These are phyloP conservation scores for Blera fallax DNA, from an alignment of 2,888 invertebrate species.

Conservation along the genomic window DNA sequence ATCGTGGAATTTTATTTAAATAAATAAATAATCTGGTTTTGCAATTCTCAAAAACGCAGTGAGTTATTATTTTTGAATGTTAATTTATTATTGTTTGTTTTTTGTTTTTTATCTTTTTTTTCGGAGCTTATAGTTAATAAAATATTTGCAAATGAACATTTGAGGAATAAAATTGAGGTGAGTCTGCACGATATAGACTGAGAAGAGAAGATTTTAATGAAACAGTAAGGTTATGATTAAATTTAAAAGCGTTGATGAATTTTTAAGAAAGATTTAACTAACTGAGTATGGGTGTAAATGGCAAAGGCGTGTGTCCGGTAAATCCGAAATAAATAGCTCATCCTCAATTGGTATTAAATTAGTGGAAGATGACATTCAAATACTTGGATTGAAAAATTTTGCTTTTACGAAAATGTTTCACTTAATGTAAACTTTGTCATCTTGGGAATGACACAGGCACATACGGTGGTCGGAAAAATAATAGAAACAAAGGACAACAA, in stretches of 20 bases:
- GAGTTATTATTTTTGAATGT: slow-evolving; percentile 45
- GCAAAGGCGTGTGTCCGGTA: background rate
- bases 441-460: too few species aligned
- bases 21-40: slow-evolving; percentile 79
- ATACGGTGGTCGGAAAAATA: too few species aligned
- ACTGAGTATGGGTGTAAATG: background rate
- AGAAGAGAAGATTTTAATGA: background rate
- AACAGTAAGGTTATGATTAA: background rate
- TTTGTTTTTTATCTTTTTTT: too few species aligned
- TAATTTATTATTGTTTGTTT: slow-evolving; percentile 2
- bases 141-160: slow-evolving; percentile 28
- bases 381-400: too few species aligned
- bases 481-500: too few species aligned
- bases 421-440: too few species aligned
- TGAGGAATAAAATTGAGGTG: slow-evolving; percentile 17
- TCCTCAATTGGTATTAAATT: too few species aligned
- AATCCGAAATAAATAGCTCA: background rate
- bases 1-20: slow-evolving; percentile 62
- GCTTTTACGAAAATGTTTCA: too few species aligned
- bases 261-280: background rate
- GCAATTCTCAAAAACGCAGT: slow-evolving; percentile 82
- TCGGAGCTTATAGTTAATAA: slow-evolving; percentile 29
- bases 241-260: background rate
- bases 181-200: background rate
- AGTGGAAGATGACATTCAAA: too few species aligned